Conservation (phyloP, 1,140 invertebrate genomes). For the Papilio polyxenes region DNA sequence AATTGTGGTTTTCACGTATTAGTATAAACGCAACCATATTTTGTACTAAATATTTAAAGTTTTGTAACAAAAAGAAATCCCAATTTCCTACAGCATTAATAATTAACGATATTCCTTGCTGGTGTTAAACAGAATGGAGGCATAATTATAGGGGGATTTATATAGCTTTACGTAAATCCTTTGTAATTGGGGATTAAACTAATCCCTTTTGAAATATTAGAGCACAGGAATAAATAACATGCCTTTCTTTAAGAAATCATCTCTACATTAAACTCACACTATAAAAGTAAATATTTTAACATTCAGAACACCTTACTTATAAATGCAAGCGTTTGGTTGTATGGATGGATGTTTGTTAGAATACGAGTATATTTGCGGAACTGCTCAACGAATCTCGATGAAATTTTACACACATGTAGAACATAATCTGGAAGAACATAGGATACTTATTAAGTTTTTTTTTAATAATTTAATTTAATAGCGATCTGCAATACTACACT, state of each 20-base stretch:
- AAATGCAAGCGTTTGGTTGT: too few species aligned
- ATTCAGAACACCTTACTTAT: too few species aligned
- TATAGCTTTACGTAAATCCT: slow-evolving; percentile 14
- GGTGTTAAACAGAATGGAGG: slow-evolving; percentile 15
- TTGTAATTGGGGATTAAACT: slow-evolving; percentile 8
- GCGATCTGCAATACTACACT: too few species aligned
- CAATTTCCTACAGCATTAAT: slow-evolving; percentile 5
- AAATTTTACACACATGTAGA: too few species aligned
- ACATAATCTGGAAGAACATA: too few species aligned
- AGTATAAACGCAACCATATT: not conserved
- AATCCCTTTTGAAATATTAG: slow-evolving; percentile 28
- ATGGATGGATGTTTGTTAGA: too few species aligned
- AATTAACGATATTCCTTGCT: slow-evolving; percentile 2
- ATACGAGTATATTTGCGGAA: too few species aligned
- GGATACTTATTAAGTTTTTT: too few species aligned
- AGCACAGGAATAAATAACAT: not conserved
- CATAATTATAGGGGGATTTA: slow-evolving; percentile 18
- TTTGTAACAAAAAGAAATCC: not conserved
- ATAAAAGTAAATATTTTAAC: too few species aligned
- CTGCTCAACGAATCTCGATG: too few species aligned
- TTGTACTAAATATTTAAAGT: not conserved
- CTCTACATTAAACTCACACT: not conserved
- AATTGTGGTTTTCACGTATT: too few species aligned
- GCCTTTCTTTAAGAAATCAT: not conserved
- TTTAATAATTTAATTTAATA: too few species aligned